Conservation (phyloP, 2,888 invertebrate species). For the Beris chalybata region DNA sequence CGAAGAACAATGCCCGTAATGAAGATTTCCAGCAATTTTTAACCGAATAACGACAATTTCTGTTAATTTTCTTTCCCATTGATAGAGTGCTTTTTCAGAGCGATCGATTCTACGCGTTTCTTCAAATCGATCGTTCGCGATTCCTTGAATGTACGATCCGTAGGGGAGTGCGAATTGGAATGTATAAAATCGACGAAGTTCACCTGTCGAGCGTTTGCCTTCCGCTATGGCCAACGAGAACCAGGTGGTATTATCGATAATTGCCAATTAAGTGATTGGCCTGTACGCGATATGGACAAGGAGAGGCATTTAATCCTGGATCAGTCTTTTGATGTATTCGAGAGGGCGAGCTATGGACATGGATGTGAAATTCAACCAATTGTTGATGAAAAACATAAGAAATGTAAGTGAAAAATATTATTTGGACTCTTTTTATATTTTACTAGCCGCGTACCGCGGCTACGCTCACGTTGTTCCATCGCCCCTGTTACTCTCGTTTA, state of each 20-base stretch:
- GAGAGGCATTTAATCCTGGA: constrained; percentile 62
- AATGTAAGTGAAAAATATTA: constrained; percentile 47
- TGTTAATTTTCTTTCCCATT: constrained; percentile 37
- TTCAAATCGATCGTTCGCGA: constrained; percentile 66
- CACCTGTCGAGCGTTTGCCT: constrained; percentile 80
- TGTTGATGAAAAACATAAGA: constrained; percentile 56
- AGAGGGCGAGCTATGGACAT: constrained; percentile 78
- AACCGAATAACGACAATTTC: neutral
- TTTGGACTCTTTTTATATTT: too few species aligned
- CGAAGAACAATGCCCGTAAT: constrained; percentile 47
- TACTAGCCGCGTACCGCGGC: too few species aligned
- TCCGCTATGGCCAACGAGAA: constrained; percentile 67
- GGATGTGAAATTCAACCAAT: constrained; percentile 74
- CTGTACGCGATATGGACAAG: constrained; percentile 66
- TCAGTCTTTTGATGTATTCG: constrained; percentile 73
- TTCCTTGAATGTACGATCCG: constrained; percentile 66
- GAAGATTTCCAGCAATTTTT: neutral
- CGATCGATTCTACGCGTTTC: constrained; percentile 72
- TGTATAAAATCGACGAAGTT: constrained; percentile 74
- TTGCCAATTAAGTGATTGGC: constrained; percentile 77
- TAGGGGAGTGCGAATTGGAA: constrained; percentile 79
- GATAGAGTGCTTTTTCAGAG: constrained; percentile 81
- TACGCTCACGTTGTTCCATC: too few species aligned
- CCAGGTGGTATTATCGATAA: constrained; percentile 71
- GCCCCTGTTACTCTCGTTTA: too few species aligned